A percentile compares a stretch with the other conserved stretches of the same genome.
These are phyloP conservation scores for Lophotriccus pileatus DNA, from an alignment of 2,797 vertebrate genomes.

Conservation along the genomic window DNA sequence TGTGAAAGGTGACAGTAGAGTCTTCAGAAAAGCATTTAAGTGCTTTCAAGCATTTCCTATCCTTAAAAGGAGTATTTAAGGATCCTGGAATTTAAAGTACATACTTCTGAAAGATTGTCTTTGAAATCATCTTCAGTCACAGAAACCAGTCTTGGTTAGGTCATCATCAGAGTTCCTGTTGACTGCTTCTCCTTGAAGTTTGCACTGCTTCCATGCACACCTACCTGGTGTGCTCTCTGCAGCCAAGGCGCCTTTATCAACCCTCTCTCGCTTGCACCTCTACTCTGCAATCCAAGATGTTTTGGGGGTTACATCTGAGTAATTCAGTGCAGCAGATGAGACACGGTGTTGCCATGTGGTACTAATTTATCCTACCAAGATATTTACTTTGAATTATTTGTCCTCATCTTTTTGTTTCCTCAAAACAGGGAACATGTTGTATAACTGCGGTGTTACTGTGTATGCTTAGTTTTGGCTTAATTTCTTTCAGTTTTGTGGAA, in stretches of 20 bases:
- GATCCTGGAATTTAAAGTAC: neutral
- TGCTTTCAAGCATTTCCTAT: neutral
- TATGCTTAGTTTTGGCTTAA: neutral
- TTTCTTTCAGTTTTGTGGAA: neutral
- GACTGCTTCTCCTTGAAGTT: neutral
- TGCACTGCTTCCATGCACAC: rapidly evolving
- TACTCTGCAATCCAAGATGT: rapidly evolving
- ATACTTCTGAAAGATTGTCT: neutral
- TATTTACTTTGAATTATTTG: neutral
- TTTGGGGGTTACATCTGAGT: neutral
- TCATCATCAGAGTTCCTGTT: neutral
- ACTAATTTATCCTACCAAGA: neutral
- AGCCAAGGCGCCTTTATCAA: neutral
- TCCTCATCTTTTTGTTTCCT: neutral
- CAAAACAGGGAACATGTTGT: rapidly evolving
- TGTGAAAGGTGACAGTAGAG: neutral
- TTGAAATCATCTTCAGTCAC: neutral
- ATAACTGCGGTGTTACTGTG: neutral
- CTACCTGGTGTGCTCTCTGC: neutral
- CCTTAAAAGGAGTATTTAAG: slow-evolving; percentile 29
- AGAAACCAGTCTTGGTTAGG: neutral
- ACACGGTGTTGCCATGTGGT: neutral
- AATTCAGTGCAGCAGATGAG: neutral
- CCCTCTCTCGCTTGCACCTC: neutral
- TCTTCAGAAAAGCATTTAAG: neutral